A percentile compares a stretch with the other conserved stretches of the same genome.
Evolutionary conservation across 1,140 invertebrate genomes (phyloP).

Genomic region (Tribolium castaneum): DNA sequence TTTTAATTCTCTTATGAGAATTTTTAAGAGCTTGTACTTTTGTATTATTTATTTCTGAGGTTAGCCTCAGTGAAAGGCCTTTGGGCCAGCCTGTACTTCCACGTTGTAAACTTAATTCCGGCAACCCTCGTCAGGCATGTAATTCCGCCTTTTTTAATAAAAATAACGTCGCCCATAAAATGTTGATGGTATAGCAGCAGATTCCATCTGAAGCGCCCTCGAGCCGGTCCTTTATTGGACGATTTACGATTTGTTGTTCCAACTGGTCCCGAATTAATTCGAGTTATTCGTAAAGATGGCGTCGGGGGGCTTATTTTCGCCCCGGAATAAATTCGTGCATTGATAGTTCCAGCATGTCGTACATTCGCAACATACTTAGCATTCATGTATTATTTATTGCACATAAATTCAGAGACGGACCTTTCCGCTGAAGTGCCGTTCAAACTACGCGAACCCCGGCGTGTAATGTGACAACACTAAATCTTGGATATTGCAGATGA

Average conservation of each 20-base stretch:
- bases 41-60: no score
- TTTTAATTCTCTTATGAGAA: no score
- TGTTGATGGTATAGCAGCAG: neutral
- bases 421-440: constrained; percentile 41
- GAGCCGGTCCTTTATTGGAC: constrained; percentile 2
- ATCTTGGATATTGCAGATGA: constrained; percentile 47
- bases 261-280: constrained; percentile 13
- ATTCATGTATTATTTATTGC: constrained; percentile 47
- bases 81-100: no score
- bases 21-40: no score
- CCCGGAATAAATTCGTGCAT: constrained; percentile 14
- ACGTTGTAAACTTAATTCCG: neutral
- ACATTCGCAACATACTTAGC: constrained; percentile 48
- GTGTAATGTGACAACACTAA: constrained; percentile 51
- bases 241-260: constrained; percentile 26
- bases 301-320: constrained; percentile 8
- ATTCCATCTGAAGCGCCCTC: constrained; percentile 4
- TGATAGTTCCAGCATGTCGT: constrained; percentile 27
- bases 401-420: constrained; percentile 42
- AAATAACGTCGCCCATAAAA: constrained; percentile 5
- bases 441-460: constrained; percentile 30
- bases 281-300: constrained; percentile 29
- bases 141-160: constrained; percentile 16
- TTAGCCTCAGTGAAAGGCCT: no score
- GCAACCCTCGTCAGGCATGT: neutral